Evolutionary conservation across 2,113 vertebrate species (phyloP), one percentile per base, ranked within the genome.

Genomic region (Atherinomorus stipes): DNA sequence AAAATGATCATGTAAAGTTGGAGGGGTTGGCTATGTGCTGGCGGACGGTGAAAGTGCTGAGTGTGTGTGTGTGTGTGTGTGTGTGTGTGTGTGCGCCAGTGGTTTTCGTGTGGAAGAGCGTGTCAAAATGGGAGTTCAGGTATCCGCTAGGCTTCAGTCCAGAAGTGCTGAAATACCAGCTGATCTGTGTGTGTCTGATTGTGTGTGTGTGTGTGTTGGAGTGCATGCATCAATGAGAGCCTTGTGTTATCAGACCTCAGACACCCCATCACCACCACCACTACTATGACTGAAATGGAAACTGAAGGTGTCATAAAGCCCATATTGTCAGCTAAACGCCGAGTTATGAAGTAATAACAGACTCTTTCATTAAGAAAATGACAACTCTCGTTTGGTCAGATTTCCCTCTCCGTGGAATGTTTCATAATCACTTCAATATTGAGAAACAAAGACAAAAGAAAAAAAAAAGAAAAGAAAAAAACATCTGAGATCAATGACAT

Each of bases 361-460:
- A 59, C 75, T 81, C 79, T 86, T 89, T 83, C 80, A 88, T 85
- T 81, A 83, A 71, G 47, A 71, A 25, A 88, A 81, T 71, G 82
- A 78, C 85, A 83, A 73, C 58, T 78, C 62, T 38, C 38, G 15
- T 81, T 88, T 80, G 66, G 66, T 74, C 58, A 69, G 73, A 85
- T 80, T 86, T 85, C 79, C 52, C 54, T 82, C 66, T 72, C 22
- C 8, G 40, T 75, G 64, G 84, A 88, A 81, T 76, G 71, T 85
- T 79, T 71, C 76, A 9, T 85, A 86, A 89, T 90, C 80, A 76
- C 65, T 82, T 91, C 80, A 85, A 88, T 70, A 83, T 69, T 87
- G 79, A 62, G 80, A 57, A 77, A 65, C 8, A 34, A 19, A 72
- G 31, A 66, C 44, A 56, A 7, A 4, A 42, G 40, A 28, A 56